A percentile compares a stretch with the other conserved stretches of the same genome.
phyloP scores from a whole-genome alignment of 2,888 invertebrate species.

The Ceramica pisi region DNA sequence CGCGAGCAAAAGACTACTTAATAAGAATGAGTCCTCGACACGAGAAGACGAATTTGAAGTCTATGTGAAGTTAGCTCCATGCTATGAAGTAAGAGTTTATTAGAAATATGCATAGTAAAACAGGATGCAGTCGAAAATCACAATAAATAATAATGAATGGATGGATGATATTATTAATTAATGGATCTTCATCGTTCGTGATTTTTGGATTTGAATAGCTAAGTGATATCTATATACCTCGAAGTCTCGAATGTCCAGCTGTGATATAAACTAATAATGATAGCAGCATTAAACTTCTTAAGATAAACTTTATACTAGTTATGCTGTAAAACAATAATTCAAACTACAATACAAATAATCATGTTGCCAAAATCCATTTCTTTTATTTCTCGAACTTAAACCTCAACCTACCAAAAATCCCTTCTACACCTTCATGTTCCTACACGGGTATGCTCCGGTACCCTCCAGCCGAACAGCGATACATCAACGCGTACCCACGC shows the following conservation, averaged over 20 bases:
- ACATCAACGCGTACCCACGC: slow-evolving; percentile 89
- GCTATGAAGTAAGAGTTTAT: too few relatives aligned
- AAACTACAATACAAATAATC: not conserved
- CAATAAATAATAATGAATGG: not conserved
- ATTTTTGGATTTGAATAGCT: too few relatives aligned
- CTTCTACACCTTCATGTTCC: slow-evolving; percentile 23
- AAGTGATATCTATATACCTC: too few relatives aligned
- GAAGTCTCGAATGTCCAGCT: too few relatives aligned
- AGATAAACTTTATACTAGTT: too few relatives aligned
- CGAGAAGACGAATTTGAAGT: too few relatives aligned
- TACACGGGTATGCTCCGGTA: slow-evolving; percentile 63
- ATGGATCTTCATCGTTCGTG: too few relatives aligned
- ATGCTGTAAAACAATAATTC: not conserved
- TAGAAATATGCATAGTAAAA: not conserved
- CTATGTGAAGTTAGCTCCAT: too few relatives aligned
- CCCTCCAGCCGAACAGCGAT: slow-evolving; percentile 82
- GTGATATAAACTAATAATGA: not conserved
- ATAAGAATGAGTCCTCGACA: too few relatives aligned
- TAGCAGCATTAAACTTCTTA: too few relatives aligned
- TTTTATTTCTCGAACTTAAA: not conserved
- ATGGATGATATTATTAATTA: too few relatives aligned
- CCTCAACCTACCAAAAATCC: slow-evolving; percentile 1
- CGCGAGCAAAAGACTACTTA: too few relatives aligned
- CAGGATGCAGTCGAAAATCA: not conserved
- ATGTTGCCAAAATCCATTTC: not conserved